Evolutionary conservation across 2,113 vertebrate genomes (phyloP).

Genomic region (Bothrops jararaca): DNA sequence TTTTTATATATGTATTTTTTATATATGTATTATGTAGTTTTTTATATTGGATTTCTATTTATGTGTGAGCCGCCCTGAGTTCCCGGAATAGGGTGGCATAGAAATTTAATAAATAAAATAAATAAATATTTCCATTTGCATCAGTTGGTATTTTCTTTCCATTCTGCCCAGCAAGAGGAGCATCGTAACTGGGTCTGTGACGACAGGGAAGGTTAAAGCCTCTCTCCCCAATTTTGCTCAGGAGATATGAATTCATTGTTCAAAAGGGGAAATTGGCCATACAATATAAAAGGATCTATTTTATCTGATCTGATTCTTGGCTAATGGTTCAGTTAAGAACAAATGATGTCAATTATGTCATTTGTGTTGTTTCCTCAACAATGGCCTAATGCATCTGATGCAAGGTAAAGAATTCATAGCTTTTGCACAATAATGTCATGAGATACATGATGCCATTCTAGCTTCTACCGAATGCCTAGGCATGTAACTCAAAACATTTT

Average conservation of each 20-base stretch:
- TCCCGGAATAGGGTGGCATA: too few species aligned
- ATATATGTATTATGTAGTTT: too few species aligned
- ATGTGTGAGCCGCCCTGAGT: too few species aligned
- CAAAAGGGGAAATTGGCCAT: not conserved
- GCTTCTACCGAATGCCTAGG: not conserved
- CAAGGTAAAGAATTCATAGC: not conserved
- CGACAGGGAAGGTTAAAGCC: not conserved
- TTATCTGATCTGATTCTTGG: not conserved
- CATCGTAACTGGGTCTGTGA: not conserved
- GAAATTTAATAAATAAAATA: too few species aligned
- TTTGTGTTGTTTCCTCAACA: not conserved
- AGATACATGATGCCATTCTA: not conserved
- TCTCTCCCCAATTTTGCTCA: not conserved
- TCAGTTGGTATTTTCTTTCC: not conserved
- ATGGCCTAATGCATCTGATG: not conserved
- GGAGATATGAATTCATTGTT: not conserved
- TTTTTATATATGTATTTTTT: too few species aligned
- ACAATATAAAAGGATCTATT: not conserved
- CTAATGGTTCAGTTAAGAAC: not conserved
- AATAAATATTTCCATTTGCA: not conserved
- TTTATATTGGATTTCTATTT: too few species aligned
- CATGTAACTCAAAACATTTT: not conserved
- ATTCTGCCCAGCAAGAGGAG: not conserved
- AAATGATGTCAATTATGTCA: not conserved
- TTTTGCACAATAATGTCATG: not conserved